Evolutionary conservation across 2,113 vertebrate species (phyloP), one percentile per base, ranked within the genome.

Genomic region (Channa maculata): DNA sequence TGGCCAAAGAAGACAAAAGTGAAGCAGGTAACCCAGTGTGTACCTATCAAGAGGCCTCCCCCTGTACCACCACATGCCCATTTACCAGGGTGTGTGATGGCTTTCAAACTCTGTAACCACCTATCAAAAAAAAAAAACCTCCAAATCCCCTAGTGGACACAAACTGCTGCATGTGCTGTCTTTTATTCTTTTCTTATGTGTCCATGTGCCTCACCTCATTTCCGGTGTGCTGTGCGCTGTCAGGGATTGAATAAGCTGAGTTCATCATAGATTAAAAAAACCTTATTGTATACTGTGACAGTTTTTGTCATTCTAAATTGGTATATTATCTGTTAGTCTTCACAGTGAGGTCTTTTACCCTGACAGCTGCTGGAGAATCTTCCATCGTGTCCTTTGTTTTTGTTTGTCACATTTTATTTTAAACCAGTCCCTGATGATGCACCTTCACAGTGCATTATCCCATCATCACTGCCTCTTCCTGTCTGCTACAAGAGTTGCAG

Each of bases 171-270:
- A 44, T 11, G 7, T 8, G 7, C 33, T 51, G 12, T 65, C 52
- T 66, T 50, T 39, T n/a, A 54, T 51, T 37, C 9, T 60, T 65
- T 52, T 60, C 11, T 65, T 34, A 36, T 68, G 36, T 34, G 2
- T 64, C 54, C 54, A 39, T 59, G 65, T 33, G 49, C 60, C 54
- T 41, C 39, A 41, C 6, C 39, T 41, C 39, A 72, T 57, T 57
- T 79, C 74, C 82, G 66, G 70, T 75, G 70, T 75, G 60, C 49
- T 76, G 44, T 85, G 83, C 89, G 85, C 88, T 89, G 75, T 92
- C 86, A 87, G 88, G 88, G 90, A 90, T 83, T 67, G 80, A 79
- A 74, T 57, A 54, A 44, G 33, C 24, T 24, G 24, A 24, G 24
- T 24, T 24, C 24, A 24, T 24, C 24, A 24, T 24, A 24, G 24